These are phyloP conservation scores for Marmota flaviventris DNA, from an alignment of 2,113 vertebrate genomes.

Conservation along the genomic window DNA sequence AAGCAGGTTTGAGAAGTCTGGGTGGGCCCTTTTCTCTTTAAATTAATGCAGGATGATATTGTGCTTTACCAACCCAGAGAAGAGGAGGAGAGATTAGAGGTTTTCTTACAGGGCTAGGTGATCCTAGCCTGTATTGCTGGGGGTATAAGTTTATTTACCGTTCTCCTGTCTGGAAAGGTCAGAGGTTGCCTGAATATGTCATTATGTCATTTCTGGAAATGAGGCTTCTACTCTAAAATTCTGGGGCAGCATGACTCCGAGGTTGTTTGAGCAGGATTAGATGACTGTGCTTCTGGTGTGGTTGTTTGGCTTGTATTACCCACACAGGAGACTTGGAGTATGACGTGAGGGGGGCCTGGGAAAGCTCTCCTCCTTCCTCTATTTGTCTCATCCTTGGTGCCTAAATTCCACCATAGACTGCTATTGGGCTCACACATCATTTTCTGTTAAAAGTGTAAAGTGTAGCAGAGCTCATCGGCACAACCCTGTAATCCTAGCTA, in stretches of 20 bases:
- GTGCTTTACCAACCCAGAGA: neutral
- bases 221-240: neutral
- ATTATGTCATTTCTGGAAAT: neutral
- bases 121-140: neutral
- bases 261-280: neutral
- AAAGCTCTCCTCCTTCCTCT: neutral
- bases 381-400: neutral
- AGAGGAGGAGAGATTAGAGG: neutral
- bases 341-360: neutral
- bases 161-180: neutral
- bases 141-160: neutral
- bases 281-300: neutral
- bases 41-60: neutral
- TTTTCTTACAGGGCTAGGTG: neutral
- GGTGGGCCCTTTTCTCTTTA: neutral
- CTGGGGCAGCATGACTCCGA: neutral
- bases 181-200: neutral
- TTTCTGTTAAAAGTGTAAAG: constrained; percentile 2
- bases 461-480: no score
- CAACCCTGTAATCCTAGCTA: neutral
- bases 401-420: neutral
- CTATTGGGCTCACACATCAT: neutral
- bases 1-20: neutral
- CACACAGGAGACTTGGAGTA: neutral
- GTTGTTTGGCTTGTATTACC: neutral